Evolutionary conservation across 2,113 vertebrate species (phyloP), one percentile per base, ranked within the genome.

Genomic region (Phoenicopterus ruber): DNA sequence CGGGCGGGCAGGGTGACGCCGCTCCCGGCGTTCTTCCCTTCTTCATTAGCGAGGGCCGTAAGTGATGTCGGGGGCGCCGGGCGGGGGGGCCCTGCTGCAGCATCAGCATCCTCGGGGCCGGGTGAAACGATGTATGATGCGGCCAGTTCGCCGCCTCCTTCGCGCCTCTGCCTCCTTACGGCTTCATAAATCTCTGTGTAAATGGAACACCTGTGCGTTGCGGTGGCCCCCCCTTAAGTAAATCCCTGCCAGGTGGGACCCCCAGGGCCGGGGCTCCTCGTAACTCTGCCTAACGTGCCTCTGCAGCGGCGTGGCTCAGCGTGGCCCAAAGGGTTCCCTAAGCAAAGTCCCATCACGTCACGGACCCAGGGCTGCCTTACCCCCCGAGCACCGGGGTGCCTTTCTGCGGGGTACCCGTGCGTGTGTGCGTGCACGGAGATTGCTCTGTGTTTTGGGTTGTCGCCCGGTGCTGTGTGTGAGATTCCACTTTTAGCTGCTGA

Each of bases 291-390:
- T 34, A 4, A 55, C 13, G 9, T n/a, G 49, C 42, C 40, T 7
- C 42, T 10, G 20, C 47, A 8, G 22, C 20, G 44, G 18, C 38
- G 44, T n/a, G n/a, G n/a, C n/a, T n/a, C n/a, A n/a, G n/a, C n/a
- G n/a, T n/a, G n/a, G n/a, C n/a, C n/a, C n/a, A n/a, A n/a, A n/a
- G n/a, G n/a, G 20, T 24, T 46, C 38, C 55, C 58, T 2, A 0
- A 3, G 31, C 54, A 10, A 11, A 63, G 34, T 22, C 25, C 46
- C 11, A 2, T 4, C 14, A 1, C 6, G 16, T 26, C 5, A 0
- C 18, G 2, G 70, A 24, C 4, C 34, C 42, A 1, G 22, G n/a
- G 10, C 44, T 38, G 71, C 57, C 32, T 12, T 6, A 11, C 3
- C 20, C 20, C 0, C 11, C 5, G 8, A 11, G 38, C 13, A 1